Evolutionary conservation across 2,888 invertebrate genomes (phyloP).

Genomic region (Polydrusus tereticollis): DNA sequence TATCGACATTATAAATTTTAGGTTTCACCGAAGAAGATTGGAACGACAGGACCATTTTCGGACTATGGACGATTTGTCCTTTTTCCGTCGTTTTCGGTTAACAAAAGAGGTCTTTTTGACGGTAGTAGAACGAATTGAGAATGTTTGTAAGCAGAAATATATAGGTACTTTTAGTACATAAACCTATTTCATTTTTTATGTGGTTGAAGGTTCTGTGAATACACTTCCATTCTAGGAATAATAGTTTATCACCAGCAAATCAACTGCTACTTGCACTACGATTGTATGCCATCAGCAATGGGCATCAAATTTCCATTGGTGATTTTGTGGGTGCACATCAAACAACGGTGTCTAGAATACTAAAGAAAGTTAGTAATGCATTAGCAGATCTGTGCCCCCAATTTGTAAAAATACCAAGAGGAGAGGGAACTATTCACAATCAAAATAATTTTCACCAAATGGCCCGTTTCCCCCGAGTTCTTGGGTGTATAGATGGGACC

Average conservation of each 20-base stretch:
- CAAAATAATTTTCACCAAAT: constrained; percentile 10
- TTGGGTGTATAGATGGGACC: constrained; percentile 10
- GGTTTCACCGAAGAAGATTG: background rate
- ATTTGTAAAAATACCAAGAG: constrained; percentile 4
- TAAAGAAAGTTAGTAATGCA: background rate
- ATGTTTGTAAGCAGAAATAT: background rate
- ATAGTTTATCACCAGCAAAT: background rate
- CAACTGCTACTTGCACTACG: background rate
- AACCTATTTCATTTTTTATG: too few species aligned
- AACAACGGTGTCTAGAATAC: background rate
- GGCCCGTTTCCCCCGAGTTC: too few species aligned
- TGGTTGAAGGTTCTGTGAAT: background rate
- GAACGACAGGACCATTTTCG: background rate
- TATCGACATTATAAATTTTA: background rate
- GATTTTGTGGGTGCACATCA: background rate
- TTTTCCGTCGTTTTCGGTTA: background rate
- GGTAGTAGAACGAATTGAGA: background rate
- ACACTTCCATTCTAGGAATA: background rate
- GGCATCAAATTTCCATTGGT: background rate
- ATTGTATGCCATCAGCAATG: background rate
- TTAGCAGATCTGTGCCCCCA: background rate
- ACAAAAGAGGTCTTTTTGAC: background rate
- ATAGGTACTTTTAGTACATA: too few species aligned
- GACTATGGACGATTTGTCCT: background rate
- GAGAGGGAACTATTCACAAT: background rate